Evolutionary conservation across 2,888 invertebrate species (phyloP).

Genomic region (Thymelicus acteon): DNA sequence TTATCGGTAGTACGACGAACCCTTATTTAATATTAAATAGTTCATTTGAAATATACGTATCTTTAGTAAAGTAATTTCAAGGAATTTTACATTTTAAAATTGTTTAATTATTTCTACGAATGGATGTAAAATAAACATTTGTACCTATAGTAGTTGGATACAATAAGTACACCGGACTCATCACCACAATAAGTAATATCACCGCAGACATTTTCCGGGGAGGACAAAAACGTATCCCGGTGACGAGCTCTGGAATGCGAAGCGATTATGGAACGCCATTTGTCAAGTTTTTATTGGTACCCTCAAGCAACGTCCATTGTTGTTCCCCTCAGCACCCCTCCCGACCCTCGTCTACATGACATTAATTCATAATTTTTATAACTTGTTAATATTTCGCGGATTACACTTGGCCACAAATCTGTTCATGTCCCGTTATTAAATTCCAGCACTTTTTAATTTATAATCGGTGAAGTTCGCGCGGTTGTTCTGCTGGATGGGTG

Average conservation of each 20-base stretch:
- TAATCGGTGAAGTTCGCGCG: neutral
- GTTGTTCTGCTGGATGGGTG: neutral
- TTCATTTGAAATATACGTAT: no score
- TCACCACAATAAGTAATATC: slow-evolving; percentile 54
- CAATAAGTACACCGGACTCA: slow-evolving; percentile 18
- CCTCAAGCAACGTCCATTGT: slow-evolving; percentile 75
- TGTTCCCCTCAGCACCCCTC: slow-evolving; percentile 53
- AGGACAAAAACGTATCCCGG: slow-evolving; percentile 67
- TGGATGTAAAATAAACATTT: neutral
- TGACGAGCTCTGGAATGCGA: slow-evolving; percentile 79
- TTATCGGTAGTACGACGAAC: no score
- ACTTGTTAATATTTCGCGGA: slow-evolving; percentile 67
- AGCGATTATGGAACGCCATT: slow-evolving; percentile 83
- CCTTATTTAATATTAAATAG: no score
- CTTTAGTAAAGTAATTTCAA: no score
- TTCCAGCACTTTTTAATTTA: slow-evolving; percentile 38
- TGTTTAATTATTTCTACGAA: no score
- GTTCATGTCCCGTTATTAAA: slow-evolving; percentile 40
- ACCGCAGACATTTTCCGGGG: slow-evolving; percentile 63
- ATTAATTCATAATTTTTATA: slow-evolving; percentile 82
- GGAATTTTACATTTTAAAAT: no score
- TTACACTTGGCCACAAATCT: slow-evolving; percentile 38
- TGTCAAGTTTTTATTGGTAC: slow-evolving; percentile 85
- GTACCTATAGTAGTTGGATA: neutral
- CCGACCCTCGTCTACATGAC: slow-evolving; percentile 73